A percentile compares a stretch with the other conserved stretches of the same genome.
These are phyloP conservation scores for Drosophila percnosoma DNA, from an alignment of 2,888 invertebrate genomes.

Conservation along the genomic window DNA sequence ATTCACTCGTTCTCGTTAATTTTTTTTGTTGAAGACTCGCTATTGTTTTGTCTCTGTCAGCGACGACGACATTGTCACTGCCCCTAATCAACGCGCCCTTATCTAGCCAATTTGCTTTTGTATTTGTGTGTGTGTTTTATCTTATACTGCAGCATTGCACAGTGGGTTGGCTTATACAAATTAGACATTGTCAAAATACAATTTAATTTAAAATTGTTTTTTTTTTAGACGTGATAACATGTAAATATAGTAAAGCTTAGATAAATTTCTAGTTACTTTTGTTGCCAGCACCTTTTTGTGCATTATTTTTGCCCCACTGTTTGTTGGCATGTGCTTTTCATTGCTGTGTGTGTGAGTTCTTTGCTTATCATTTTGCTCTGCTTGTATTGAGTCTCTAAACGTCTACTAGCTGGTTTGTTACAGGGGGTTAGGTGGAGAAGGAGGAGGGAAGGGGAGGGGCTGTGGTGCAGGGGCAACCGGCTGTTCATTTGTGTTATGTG, in stretches of 20 bases:
- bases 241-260: not conserved
- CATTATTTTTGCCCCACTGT: not conserved
- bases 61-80: slow-evolving; percentile 30
- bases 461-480: slow-evolving; percentile 28
- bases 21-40: slow-evolving; percentile 50
- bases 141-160: slow-evolving; percentile 12
- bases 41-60: slow-evolving; percentile 63
- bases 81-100: slow-evolving; percentile 75
- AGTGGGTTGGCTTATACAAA: not conserved
- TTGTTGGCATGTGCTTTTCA: slow-evolving; percentile 5
- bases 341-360: slow-evolving; percentile 13
- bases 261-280: not conserved
- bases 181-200: not conserved
- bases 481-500: slow-evolving; percentile 60
- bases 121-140: slow-evolving; percentile 29
- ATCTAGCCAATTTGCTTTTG: slow-evolving; percentile 64
- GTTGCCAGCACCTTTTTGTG: not conserved
- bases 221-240: not conserved
- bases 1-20: slow-evolving; percentile 56
- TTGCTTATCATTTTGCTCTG: slow-evolving; percentile 66
- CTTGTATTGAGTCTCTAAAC: slow-evolving; percentile 36
- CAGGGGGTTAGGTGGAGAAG: not conserved
- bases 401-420: not conserved
- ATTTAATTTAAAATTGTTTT: not conserved
- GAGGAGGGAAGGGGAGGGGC: not conserved